Percentiles rank a stretch among this genome's conserved stretches.
Conservation (phyloP, 2,113 vertebrate species). For the Larimichthys polyactis region DNA sequence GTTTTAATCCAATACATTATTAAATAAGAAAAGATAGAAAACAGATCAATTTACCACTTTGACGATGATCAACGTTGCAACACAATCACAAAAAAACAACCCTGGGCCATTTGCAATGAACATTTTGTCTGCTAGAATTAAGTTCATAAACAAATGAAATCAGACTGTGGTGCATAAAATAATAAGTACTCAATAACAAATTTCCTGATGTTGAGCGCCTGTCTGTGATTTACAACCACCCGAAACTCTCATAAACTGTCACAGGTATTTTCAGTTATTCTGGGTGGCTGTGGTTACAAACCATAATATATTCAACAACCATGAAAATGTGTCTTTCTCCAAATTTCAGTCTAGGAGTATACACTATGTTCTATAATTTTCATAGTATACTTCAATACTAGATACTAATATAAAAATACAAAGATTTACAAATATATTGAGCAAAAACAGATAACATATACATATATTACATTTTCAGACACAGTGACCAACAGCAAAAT, state of each 20-base stretch:
- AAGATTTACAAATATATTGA: neutral
- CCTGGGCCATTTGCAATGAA: conserved; percentile 62
- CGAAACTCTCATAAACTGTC: neutral
- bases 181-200: neutral
- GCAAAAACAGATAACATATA: neutral
- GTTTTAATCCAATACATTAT: conserved; percentile 68
- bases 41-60: conserved; percentile 70
- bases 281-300: neutral
- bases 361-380: neutral
- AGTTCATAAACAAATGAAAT: conserved; percentile 46
- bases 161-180: conserved; percentile 19
- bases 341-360: neutral
- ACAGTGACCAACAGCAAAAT: no score
- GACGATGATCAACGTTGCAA: conserved; percentile 66
- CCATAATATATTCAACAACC: neutral
- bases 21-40: conserved; percentile 67
- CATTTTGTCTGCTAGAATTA: conserved; percentile 41
- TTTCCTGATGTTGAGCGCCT: neutral
- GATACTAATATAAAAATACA: neutral
- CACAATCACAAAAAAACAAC: conserved; percentile 52
- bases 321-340: neutral
- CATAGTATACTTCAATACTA: neutral
- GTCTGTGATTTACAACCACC: conserved; percentile 2
- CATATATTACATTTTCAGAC: neutral
- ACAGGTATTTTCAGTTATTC: neutral